Percentiles rank a stretch among this genome's conserved stretches.
These are phyloP conservation scores for Lycaena phlaeas DNA, from an alignment of 2,888 invertebrate species.

Conservation along the genomic window DNA sequence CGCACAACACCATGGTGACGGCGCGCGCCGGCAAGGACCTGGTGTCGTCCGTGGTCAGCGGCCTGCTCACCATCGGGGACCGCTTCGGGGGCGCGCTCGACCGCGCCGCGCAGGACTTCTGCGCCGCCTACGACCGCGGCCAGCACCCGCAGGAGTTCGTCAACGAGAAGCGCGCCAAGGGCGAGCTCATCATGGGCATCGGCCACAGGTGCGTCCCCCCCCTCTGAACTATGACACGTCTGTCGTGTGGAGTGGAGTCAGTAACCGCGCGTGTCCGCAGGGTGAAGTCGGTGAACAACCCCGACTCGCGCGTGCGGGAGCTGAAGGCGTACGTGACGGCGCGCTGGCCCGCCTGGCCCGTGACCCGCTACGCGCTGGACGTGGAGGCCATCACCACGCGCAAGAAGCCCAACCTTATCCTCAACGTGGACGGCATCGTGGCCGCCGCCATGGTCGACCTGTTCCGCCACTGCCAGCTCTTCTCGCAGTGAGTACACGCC, in stretches of 20 bases:
- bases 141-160: constrained; percentile 98
- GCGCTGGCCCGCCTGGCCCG: constrained; percentile 93
- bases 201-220: constrained; percentile 80
- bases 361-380: constrained; percentile 96
- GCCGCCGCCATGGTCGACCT: constrained; percentile 98
- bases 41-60: constrained; percentile 95
- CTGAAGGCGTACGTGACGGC: constrained; percentile 96
- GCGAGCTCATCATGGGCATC: constrained; percentile 99
- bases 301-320: constrained; percentile 97
- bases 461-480: constrained; percentile 93
- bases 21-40: constrained; percentile 98
- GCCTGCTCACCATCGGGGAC: constrained; percentile 97
- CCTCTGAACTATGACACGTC: too few species aligned
- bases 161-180: constrained; percentile 96
- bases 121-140: constrained; percentile 95
- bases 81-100: constrained; percentile 98
- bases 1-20: constrained; percentile 98
- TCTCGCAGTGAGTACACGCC: constrained; percentile 80
- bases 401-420: constrained; percentile 99
- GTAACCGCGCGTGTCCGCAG: constrained; percentile 33
- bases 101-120: constrained; percentile 97
- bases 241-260: too few species aligned
- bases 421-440: constrained; percentile 99
- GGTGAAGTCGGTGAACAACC: constrained; percentile 95
- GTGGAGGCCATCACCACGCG: constrained; percentile 99